Base-by-base conservation (phyloP, 2,113 vertebrate species). In the Callipepla squamata region DNA sequence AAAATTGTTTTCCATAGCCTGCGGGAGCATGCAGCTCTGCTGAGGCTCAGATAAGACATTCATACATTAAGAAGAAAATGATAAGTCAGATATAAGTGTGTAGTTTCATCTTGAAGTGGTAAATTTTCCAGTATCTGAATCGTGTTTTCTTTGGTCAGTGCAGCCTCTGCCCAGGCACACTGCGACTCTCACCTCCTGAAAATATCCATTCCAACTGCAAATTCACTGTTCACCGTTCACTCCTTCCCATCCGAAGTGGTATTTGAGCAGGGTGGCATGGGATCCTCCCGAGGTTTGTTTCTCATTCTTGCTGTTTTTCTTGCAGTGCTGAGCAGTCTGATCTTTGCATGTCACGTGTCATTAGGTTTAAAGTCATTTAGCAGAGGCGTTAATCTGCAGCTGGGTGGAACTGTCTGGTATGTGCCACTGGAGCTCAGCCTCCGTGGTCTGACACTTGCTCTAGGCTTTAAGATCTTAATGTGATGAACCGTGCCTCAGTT, bases 351-450 rank as follows among this genome's bases (percentile, higher is more conserved):
- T 85, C 89, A 30, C 74, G 14, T 76, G 53, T 1, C 84, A 44
- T 93, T 78, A 95, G 82, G 40, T 83, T 51, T 47, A 15, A 47
- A 90, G 85, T 88, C 92, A 61, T 73, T 92, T 61, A 92, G 69
- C 51, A 61, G 11, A 91, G 85, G 26, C 51, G 36, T 80, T 40
- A 14, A 77, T 57, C 70, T 73, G 93, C 70, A 58, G n/a, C 55
- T 25, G 75, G 82, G 21, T 83, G 90, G 68, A 55, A 32, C 79
- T 95, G 85, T 69, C 94, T 94, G 90, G 21, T 77, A 0, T 21
- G 67, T 47, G 92, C 87, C 88, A 40, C 82, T 82, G 14, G 59
- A 30, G 40, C 22, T 62, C 81, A 80, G 63, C 47, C 47, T 55
- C 42, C n/a, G 3, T 6, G 40, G 11, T 34, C 66, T 58, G 42